phyloP scores from a whole-genome alignment of 2,113 vertebrate species.

The Coreoperca whiteheadi region DNA sequence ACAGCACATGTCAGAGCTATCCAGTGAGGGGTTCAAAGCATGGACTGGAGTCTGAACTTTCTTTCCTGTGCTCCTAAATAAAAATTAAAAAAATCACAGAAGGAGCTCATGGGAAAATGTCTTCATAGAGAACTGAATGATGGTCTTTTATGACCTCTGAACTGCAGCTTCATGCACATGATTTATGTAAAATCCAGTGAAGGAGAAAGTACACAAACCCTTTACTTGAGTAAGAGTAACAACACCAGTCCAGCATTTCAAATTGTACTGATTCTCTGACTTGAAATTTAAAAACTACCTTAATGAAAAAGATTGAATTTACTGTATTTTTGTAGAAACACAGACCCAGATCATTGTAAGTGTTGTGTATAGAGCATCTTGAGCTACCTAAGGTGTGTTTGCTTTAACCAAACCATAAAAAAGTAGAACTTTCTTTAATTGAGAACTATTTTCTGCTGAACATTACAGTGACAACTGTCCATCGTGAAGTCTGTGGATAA shows the following conservation, averaged over 20 bases:
- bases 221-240: not conserved
- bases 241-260: not conserved
- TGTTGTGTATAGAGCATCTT: not conserved
- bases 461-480: not conserved
- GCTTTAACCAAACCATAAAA: not conserved
- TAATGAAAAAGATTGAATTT: not conserved
- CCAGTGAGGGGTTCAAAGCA: constrained; percentile 26
- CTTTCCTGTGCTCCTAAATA: constrained; percentile 48
- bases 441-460: not conserved
- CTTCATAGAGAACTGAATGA: constrained; percentile 49
- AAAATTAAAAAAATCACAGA: constrained; percentile 28
- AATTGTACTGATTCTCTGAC: not conserved
- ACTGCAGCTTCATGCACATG: constrained; percentile 46
- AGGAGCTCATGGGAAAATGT: constrained; percentile 71
- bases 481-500: not conserved
- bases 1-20: constrained; percentile 55
- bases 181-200: constrained; percentile 43
- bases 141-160: constrained; percentile 61
- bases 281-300: not conserved
- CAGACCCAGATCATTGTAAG: not conserved
- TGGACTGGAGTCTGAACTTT: constrained; percentile 31
- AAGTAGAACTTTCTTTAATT: not conserved
- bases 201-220: constrained; percentile 23
- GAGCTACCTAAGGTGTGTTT: not conserved
- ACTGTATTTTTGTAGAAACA: not conserved